These are phyloP conservation scores for Mastigias papua DNA, from an alignment of 30 jellyfish, hydroid and myxozoan genomes.

Conservation along the genomic window DNA sequence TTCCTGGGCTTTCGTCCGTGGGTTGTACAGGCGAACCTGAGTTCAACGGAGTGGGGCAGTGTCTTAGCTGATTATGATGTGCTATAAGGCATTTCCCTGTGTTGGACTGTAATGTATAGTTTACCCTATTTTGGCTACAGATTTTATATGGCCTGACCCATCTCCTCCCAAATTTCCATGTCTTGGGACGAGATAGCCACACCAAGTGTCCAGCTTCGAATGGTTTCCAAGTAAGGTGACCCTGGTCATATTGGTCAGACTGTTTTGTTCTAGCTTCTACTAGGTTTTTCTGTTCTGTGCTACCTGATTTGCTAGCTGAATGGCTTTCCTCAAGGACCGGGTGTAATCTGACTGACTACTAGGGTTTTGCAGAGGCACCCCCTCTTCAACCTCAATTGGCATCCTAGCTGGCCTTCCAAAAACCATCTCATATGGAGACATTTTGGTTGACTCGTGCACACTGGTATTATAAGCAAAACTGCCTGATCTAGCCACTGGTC, in stretches of 20 bases:
- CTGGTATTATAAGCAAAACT: slow-evolving; percentile 58
- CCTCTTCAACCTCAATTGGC: slow-evolving; percentile 48
- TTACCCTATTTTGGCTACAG: slow-evolving; percentile 47
- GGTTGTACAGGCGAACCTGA: too few species aligned
- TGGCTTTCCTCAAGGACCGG: slow-evolving; percentile 55
- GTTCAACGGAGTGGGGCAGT: too few species aligned
- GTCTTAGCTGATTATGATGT: too few species aligned
- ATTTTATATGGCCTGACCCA: slow-evolving; percentile 63
- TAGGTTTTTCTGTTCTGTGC: slow-evolving; percentile 40
- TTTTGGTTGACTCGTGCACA: slow-evolving; percentile 45
- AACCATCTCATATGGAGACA: slow-evolving; percentile 58
- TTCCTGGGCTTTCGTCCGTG: too few species aligned
- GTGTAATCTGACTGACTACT: slow-evolving; percentile 57
- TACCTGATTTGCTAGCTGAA: slow-evolving; percentile 35
- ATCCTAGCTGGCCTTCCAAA: slow-evolving; percentile 40
- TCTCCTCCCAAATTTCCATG: slow-evolving; percentile 57
- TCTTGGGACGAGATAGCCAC: slow-evolving; percentile 69
- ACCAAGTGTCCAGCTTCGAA: slow-evolving; percentile 45
- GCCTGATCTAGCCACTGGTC: slow-evolving; percentile 56
- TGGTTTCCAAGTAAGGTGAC: slow-evolving; percentile 45
- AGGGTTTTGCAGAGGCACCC: slow-evolving; percentile 38
- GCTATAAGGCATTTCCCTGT: slow-evolving; percentile 44
- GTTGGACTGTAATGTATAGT: slow-evolving; percentile 37
- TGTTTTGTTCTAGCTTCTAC: slow-evolving; percentile 5
- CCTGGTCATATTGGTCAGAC: slow-evolving; percentile 5